Base-by-base conservation (phyloP, 2,113 vertebrate genomes). In the Craseonycteris thonglongyai region DNA sequence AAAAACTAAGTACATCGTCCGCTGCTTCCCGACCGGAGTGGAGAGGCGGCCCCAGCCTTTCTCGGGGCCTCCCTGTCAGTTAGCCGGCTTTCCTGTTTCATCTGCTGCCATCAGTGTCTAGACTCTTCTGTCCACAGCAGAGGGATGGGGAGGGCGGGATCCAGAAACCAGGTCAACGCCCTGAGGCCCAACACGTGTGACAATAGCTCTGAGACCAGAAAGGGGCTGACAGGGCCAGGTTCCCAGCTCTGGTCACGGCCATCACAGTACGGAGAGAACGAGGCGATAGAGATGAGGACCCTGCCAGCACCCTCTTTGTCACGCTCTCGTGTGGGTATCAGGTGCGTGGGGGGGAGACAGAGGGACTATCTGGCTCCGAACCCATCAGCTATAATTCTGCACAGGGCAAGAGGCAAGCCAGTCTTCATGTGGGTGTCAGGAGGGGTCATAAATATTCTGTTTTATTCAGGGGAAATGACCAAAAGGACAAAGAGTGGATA, bases 251-350 rank as follows among this genome's bases (percentile, higher is more conserved):
- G 0, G 42, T 22, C 1, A 0, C 95, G 69, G 89, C 71, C 71
- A 96, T 81, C 63, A 85, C 82, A 75, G 89, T 90, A 78, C n/a
- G n/a, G 71, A 97, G 86, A 96, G 94, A 96, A 96, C 94, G 95
- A 97, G 96, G 85, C 97, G 97, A 97, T 97, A 97, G 98, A 95
- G 97, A 97, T 86, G 92, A 97, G 97, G 97, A 97, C 96, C 79
- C 97, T 97, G 95, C 96, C 96, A 95, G 15, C 71, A 74, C 82
- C 91, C 61, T 97, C 97, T 97, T 97, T 97, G 97, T 95, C 22
- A 56, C 87, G 69, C 38, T 45, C 90, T 95, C 92, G 95, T 76
- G 45, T 87, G 90, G 96, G 97, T 98, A 98, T 93, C 97, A 97
- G 97, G 96, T 79, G 93, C 88, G 72, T 18, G 0, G 88, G 94